Percentiles rank a stretch among this genome's conserved stretches.
phyloP scores from a whole-genome alignment of 92 coral and sea anemone genomes.

The Siderastrea radians region DNA sequence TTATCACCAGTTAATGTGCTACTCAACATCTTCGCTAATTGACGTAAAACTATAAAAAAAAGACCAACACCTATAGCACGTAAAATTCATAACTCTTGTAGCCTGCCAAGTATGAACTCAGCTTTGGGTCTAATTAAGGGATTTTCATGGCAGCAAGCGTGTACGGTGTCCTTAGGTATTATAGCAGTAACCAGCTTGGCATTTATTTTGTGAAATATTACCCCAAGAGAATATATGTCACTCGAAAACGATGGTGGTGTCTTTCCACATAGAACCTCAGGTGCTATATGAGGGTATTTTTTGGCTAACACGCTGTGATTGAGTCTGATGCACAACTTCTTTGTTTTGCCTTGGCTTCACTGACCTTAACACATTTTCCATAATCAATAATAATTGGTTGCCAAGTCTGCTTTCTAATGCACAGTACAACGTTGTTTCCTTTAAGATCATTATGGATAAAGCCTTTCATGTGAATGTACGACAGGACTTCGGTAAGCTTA shows the following conservation, averaged over 20 bases:
- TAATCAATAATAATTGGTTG: constrained; percentile 6
- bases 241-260: neutral
- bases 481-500: neutral
- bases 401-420: neutral
- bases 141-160: neutral
- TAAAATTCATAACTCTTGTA: no score
- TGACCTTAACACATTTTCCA: neutral
- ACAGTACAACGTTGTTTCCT: neutral
- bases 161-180: neutral
- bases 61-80: no score
- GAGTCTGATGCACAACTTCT: neutral
- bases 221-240: constrained; percentile 13
- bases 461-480: constrained; percentile 2
- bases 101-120: no score
- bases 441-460: constrained; percentile 9
- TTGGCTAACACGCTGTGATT: neutral
- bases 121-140: neutral
- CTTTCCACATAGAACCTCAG: neutral
- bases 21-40: no score
- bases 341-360: neutral
- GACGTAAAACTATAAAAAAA: no score
- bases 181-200: neutral
- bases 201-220: neutral
- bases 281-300: neutral
- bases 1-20: no score